Base-by-base conservation (phyloP, 2,888 invertebrate genomes). In the Diachrysia chrysitis region DNA sequence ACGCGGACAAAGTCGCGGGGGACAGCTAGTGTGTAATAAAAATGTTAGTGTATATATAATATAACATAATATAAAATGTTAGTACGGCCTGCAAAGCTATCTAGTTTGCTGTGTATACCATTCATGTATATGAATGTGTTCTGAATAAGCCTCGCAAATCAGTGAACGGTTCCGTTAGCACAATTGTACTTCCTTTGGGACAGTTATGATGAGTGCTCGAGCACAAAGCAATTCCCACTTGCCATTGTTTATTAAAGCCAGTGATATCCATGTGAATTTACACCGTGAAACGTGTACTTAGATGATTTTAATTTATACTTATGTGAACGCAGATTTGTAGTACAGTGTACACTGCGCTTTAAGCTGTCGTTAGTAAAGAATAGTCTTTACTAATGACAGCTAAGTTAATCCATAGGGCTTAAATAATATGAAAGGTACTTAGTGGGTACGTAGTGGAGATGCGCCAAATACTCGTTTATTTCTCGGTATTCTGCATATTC, bases 111-210 rank as follows among this genome's bases (percentile, higher is more conserved):
- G n/a, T n/a, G n/a, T n/a, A n/a, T n/a, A n/a, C n/a, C n/a, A n/a
- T 56, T 60, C 57, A 58, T 68, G 67, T 74, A 53, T 56, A 65
- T 58, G 54, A 62, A 76, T 67, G 56, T 70, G 69, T 55, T 70
- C 66, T 64, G 69, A 66, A 78, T 78, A 66, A 58, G 62, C 32
- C 61, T 6, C 23, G 71, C 66, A 71, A 67, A 51, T 21, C 69
- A 77, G 75, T 81, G 92, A 93, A 93, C 93, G 92, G 93, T 85
- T 89, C 79, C 82, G 67, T 71, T 69, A 81, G 82, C 87, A 82
- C 87, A 90, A 91, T 92, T 89, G 85, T 89, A 86, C 87, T 93
- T 92, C 92, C 92, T 91, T 88, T 83, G 79, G 81, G 86, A 91
- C 92, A 90, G 92, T 91, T 92, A 92, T 86, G 84, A 84, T 86